These are phyloP conservation scores for Agriotes lineatus DNA, from an alignment of 2,888 invertebrate genomes.

Conservation along the genomic window DNA sequence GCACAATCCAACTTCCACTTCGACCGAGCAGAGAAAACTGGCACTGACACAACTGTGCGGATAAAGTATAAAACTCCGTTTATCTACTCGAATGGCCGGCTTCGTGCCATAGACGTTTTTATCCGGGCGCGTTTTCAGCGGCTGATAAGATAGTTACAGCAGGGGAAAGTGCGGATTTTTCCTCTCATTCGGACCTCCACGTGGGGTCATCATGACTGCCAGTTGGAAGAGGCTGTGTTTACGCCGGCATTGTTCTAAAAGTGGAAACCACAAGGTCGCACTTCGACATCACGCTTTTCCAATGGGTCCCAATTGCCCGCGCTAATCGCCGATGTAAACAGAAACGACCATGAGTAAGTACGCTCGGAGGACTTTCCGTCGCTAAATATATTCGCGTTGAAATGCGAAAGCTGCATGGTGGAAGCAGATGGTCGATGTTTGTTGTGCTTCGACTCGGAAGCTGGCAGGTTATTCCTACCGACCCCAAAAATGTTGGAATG, in stretches of 20 bases:
- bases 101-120: not conserved
- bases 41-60: not conserved
- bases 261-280: slow-evolving; percentile 6
- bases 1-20: not conserved
- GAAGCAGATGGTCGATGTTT: not conserved
- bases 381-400: not conserved
- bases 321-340: not conserved
- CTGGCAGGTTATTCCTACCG: slow-evolving; percentile 15
- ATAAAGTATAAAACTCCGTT: slow-evolving; percentile 17
- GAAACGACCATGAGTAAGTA: not conserved
- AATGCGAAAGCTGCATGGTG: not conserved
- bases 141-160: slow-evolving; percentile 11
- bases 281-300: too few species aligned
- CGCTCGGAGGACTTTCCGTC: not conserved
- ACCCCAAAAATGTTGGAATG: slow-evolving; percentile 9
- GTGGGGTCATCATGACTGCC: slow-evolving; percentile 3
- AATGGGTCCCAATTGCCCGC: not conserved
- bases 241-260: slow-evolving; percentile 9
- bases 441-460: slow-evolving; percentile 2
- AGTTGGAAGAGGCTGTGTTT: slow-evolving; percentile 3
- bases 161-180: not conserved
- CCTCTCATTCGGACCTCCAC: not conserved
- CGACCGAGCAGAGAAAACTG: slow-evolving; percentile 1
- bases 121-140: not conserved
- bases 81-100: slow-evolving; percentile 12